These are phyloP conservation scores for Spea bombifrons DNA, from an alignment of 2,113 vertebrate genomes.

Conservation along the genomic window DNA sequence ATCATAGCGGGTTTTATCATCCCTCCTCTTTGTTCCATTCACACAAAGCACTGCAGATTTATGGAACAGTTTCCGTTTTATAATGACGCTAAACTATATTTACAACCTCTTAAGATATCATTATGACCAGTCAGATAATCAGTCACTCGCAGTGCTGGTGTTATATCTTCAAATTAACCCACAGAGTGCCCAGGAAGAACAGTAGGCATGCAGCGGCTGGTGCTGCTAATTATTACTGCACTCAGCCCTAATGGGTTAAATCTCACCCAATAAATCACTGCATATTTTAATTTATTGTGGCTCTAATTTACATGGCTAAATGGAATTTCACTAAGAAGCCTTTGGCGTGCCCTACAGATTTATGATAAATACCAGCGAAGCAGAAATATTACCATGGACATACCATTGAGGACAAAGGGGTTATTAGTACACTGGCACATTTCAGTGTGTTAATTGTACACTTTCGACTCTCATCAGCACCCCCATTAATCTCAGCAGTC, in stretches of 20 bases:
- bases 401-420: neutral
- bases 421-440: conserved; percentile 15
- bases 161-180: neutral
- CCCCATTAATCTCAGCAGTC: neutral
- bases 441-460: conserved; percentile 4
- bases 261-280: neutral
- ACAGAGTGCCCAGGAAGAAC: neutral
- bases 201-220: no score
- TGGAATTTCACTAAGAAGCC: neutral
- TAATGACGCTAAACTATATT: neutral
- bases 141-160: neutral
- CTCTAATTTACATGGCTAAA: neutral
- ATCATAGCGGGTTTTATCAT: neutral
- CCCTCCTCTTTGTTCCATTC: neutral
- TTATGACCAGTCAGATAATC: neutral
- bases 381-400: neutral
- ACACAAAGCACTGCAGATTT: neutral
- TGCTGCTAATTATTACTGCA: neutral
- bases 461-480: neutral
- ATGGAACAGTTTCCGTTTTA: neutral
- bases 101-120: neutral
- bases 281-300: neutral
- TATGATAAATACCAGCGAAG: neutral
- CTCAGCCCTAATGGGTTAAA: neutral
- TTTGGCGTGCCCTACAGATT: neutral